These are phyloP conservation scores for Venturia canescens DNA, from an alignment of 1,140 invertebrate genomes.

Conservation along the genomic window DNA sequence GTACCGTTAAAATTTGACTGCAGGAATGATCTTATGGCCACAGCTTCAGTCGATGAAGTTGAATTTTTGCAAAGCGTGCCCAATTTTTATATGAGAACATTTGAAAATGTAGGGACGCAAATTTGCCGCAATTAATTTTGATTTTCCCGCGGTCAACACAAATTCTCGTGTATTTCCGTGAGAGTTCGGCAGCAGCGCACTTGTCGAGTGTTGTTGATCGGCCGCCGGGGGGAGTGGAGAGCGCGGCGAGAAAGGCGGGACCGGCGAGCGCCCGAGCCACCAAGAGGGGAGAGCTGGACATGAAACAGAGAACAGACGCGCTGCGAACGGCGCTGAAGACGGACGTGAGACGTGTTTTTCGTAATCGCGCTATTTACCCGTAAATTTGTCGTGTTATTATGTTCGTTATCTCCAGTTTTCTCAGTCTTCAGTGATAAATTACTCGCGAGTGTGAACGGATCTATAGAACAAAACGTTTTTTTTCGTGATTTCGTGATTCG, in stretches of 20 bases:
- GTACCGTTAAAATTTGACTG: too few relatives aligned
- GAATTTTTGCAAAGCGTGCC: too few relatives aligned
- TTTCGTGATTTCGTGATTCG: too few relatives aligned
- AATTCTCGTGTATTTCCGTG: conserved; percentile 10
- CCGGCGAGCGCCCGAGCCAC: background rate
- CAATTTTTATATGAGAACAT: background rate
- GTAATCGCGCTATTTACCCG: conserved; percentile 1
- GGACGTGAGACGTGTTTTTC: conserved; percentile 2
- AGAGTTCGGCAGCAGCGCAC: background rate
- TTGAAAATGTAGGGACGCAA: background rate
- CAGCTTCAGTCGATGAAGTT: too few relatives aligned
- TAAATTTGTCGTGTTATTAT: conserved; percentile 1
- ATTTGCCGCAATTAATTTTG: background rate
- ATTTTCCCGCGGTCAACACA: background rate
- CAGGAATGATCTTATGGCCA: too few relatives aligned
- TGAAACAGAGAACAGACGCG: conserved; percentile 59
- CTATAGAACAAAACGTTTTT: too few relatives aligned
- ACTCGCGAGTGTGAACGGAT: too few relatives aligned
- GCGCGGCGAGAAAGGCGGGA: background rate
- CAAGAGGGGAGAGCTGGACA: background rate
- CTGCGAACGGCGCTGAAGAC: conserved; percentile 57
- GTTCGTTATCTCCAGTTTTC: too few relatives aligned
- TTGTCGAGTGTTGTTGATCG: conserved; percentile 12
- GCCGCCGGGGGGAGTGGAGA: background rate
- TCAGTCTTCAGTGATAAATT: too few relatives aligned